Evolutionary conservation across 2,797 vertebrate genomes (phyloP).

Genomic region (Tolypeutes matacus): DNA sequence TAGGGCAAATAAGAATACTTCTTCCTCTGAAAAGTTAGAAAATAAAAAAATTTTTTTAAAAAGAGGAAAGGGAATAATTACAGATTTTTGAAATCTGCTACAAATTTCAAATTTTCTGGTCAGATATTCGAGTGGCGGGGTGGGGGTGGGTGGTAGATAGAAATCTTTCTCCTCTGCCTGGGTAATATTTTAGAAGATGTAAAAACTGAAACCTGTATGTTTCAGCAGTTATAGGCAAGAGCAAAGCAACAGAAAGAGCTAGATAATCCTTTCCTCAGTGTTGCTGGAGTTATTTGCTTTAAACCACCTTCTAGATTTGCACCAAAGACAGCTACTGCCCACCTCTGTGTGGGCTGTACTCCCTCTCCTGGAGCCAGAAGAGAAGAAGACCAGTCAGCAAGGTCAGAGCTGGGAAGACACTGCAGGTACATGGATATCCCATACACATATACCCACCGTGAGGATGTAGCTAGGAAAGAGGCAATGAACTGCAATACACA

Average conservation of each 20-base stretch:
- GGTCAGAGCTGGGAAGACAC: neutral
- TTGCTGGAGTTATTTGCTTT: neutral
- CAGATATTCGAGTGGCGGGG: neutral
- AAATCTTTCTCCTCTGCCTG: neutral
- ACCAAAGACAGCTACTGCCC: neutral
- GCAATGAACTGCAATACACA: no score
- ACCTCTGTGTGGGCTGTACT: neutral
- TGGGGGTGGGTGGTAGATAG: neutral
- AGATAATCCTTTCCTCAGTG: neutral
- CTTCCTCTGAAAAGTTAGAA: neutral
- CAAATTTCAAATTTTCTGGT: conserved; percentile 44
- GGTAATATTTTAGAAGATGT: conserved; percentile 38
- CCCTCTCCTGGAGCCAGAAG: neutral
- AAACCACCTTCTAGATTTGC: neutral
- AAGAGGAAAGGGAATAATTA: neutral
- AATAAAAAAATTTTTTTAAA: no score
- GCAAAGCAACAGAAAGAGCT: neutral
- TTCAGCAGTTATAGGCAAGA: neutral
- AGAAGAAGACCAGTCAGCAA: neutral
- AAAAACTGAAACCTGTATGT: conserved; percentile 5
- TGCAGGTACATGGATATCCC: accelerated
- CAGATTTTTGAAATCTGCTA: conserved; percentile 26
- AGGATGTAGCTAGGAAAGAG: neutral
- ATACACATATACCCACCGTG: no score
- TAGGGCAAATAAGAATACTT: neutral